Conservation (phyloP, 2,888 invertebrate genomes). For the Euzetes globulus region DNA sequence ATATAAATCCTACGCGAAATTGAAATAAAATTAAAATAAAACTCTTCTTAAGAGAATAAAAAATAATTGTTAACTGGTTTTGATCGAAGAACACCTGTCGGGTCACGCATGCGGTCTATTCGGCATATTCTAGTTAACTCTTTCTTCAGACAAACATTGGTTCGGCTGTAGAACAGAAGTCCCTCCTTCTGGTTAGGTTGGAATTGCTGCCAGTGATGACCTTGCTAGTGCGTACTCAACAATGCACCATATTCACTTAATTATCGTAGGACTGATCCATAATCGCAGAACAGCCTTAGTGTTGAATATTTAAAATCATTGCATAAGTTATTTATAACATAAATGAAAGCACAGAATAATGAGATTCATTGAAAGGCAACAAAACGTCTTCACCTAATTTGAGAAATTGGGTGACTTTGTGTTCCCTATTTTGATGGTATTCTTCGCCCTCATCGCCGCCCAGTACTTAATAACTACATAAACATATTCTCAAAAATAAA, state of each 20-base stretch:
- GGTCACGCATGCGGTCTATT: slow-evolving; percentile 25
- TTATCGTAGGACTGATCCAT: no score
- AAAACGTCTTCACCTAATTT: not conserved
- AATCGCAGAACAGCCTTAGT: not conserved
- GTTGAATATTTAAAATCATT: not conserved
- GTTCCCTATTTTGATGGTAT: not conserved
- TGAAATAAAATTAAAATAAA: not conserved
- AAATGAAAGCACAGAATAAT: not conserved
- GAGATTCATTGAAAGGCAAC: not conserved
- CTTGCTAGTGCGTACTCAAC: not conserved
- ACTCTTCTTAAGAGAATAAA: not conserved
- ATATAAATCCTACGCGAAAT: slow-evolving; percentile 8
- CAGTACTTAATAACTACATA: not conserved
- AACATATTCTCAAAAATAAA: not conserved
- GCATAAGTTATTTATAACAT: not conserved
- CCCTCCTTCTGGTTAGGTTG: not conserved
- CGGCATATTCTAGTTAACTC: not conserved
- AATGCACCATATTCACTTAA: no score
- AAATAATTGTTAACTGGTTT: slow-evolving; percentile 17
- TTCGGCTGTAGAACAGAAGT: not conserved
- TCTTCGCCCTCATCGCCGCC: slow-evolving; percentile 1
- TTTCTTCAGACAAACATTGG: not conserved
- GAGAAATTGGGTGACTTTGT: not conserved
- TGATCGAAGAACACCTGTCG: slow-evolving; percentile 17
- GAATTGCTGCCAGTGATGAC: not conserved